Conservation (phyloP, 2,113 vertebrate species). For the Callocephalon fimbriatum region DNA sequence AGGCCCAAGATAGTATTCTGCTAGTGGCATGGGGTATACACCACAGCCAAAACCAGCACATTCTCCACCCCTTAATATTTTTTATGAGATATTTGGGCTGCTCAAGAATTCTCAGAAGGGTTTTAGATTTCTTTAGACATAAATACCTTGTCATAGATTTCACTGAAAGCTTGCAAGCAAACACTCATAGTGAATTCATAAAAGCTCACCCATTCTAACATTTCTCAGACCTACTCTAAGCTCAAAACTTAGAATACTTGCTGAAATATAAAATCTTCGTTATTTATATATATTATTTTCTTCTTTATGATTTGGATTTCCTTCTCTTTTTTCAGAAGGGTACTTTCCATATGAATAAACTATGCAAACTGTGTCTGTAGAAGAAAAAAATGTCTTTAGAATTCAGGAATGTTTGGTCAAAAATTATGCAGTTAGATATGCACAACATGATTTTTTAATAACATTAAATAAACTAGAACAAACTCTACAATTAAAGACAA, state of each 20-base stretch:
- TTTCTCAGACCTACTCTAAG: not conserved
- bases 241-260: not conserved
- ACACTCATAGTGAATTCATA: constrained; percentile 38
- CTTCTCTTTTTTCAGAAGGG: not conserved
- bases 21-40: not conserved
- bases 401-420: not conserved
- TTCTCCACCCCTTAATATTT: not conserved
- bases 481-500: not conserved
- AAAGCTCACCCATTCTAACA: not conserved
- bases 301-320: not conserved
- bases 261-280: not conserved
- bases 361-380: not conserved
- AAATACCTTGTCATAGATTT: constrained; percentile 54
- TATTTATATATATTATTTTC: not conserved
- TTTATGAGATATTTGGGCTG: constrained; percentile 35
- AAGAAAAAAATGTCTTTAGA: not conserved
- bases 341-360: not conserved
- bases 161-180: constrained; percentile 46
- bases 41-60: no score
- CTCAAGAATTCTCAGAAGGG: constrained; percentile 30
- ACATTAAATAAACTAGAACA: not conserved
- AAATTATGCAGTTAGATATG: not conserved
- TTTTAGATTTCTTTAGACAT: constrained; percentile 55
- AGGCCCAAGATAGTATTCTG: not conserved
- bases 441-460: not conserved